phyloP scores from a whole-genome alignment of 1,140 invertebrate species.

The Drosophila busckii region DNA sequence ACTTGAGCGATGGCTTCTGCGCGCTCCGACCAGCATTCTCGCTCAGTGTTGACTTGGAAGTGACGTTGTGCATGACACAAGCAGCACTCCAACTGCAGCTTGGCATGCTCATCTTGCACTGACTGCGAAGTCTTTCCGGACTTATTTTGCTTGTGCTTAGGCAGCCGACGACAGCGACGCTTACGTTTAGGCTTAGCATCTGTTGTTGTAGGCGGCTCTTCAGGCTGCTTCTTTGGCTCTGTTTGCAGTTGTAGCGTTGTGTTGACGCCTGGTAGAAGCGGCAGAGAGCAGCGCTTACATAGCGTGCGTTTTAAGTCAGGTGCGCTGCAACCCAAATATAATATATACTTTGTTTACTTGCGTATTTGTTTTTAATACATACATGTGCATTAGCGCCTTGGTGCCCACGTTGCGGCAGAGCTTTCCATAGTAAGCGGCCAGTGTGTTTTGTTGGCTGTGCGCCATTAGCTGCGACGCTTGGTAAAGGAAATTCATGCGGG shows the following conservation, averaged over 20 bases:
- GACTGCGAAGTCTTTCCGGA: no score
- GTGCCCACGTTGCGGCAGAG: conserved; percentile 60
- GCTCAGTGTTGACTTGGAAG: conserved; percentile 15
- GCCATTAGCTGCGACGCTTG: conserved; percentile 61
- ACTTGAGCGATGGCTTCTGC: conserved; percentile 31
- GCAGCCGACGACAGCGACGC: conserved; percentile 15
- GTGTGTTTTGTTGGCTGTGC: conserved; percentile 19
- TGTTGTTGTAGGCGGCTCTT: background rate
- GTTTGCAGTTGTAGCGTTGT: conserved; percentile 22
- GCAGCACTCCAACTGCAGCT: conserved; percentile 34
- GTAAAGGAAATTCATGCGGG: conserved; percentile 58
- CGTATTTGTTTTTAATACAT: conserved; percentile 8
- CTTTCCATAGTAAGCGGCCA: conserved; percentile 56
- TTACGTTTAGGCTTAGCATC: conserved; percentile 7
- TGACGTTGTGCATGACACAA: conserved; percentile 37
- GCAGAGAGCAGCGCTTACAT: conserved; percentile 48
- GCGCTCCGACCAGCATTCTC: conserved; percentile 55
- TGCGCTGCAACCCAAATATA: conserved; percentile 16
- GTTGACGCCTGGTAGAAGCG: conserved; percentile 49
- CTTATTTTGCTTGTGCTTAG: background rate
- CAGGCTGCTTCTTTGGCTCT: background rate
- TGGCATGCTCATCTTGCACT: background rate
- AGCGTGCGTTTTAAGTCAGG: conserved; percentile 50
- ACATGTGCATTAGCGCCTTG: conserved; percentile 51
- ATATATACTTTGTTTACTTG: background rate